Evolutionary conservation across 2,888 invertebrate species (phyloP).

Genomic region (Parelbella ahira): DNA sequence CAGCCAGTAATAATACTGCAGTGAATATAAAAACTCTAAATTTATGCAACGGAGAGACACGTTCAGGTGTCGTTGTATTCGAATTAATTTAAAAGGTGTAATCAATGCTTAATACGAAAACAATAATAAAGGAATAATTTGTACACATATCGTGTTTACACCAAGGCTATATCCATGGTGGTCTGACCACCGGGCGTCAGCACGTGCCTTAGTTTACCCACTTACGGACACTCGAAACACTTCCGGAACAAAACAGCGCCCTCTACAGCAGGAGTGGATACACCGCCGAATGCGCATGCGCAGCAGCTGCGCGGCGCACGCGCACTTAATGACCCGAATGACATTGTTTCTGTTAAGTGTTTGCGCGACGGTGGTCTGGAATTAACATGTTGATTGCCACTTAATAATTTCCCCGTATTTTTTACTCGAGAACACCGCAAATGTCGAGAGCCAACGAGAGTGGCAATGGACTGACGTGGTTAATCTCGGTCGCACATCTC

Average conservation of each 20-base stretch:
- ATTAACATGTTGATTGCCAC: conserved; percentile 63
- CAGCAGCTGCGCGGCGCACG: conserved; percentile 65
- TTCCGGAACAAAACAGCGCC: conserved; percentile 47
- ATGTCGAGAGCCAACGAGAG: conserved; percentile 4
- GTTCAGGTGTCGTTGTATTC: conserved; percentile 4
- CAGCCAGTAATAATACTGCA: too few relatives aligned
- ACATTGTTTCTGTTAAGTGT: conserved; percentile 46
- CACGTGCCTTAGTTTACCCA: conserved; percentile 60
- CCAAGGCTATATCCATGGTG: conserved; percentile 32
- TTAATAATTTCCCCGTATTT: conserved; percentile 55
- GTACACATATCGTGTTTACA: conserved; percentile 18
- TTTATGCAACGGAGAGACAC: conserved; percentile 2
- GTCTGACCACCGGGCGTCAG: conserved; percentile 46
- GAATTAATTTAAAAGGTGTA: conserved; percentile 4
- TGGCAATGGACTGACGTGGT: conserved; percentile 21
- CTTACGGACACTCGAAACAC: conserved; percentile 44
- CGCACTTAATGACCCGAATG: conserved; percentile 57
- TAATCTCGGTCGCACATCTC: conserved; percentile 23
- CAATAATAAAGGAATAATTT: conserved; percentile 9
- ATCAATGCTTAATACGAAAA: background rate
- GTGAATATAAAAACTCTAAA: conserved; percentile 3
- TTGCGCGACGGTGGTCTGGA: conserved; percentile 56
- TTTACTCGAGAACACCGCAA: conserved; percentile 19
- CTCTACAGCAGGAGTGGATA: conserved; percentile 32
- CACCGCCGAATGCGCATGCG: conserved; percentile 29